These are phyloP conservation scores for Microchrysa polita DNA, from an alignment of 2,888 invertebrate species.

Conservation along the genomic window DNA sequence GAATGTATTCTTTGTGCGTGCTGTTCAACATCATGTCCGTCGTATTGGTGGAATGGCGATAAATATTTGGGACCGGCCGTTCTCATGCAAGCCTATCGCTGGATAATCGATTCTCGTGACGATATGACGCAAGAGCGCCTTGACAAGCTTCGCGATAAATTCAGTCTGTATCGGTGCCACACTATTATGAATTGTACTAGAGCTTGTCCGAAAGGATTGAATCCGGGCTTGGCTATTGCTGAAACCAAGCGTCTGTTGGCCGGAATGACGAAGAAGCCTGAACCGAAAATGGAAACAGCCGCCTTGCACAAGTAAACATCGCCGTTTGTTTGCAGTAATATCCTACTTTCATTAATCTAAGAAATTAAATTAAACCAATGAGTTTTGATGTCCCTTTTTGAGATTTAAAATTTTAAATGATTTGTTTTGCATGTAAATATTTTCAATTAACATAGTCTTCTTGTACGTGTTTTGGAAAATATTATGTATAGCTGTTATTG, in stretches of 20 bases:
- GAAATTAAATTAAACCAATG: too few species aligned
- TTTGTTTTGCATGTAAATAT: too few species aligned
- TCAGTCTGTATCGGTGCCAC: conserved; percentile 94
- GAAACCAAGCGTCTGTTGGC: conserved; percentile 94
- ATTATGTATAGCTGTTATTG: too few species aligned
- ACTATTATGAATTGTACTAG: conserved; percentile 97
- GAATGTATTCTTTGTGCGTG: conserved; percentile 98
- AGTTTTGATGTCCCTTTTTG: too few species aligned
- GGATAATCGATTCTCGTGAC: conserved; percentile 97
- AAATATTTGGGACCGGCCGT: conserved; percentile 98
- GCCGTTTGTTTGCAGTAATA: too few species aligned
- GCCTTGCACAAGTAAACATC: conserved; percentile 66
- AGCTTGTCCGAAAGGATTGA: conserved; percentile 96
- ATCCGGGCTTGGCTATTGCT: conserved; percentile 94
- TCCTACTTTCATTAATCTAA: too few species aligned
- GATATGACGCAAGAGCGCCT: conserved; percentile 81
- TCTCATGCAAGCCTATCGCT: conserved; percentile 98
- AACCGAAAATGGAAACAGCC: conserved; percentile 77
- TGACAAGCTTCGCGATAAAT: conserved; percentile 85
- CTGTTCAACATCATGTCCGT: conserved; percentile 96
- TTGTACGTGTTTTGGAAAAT: too few species aligned
- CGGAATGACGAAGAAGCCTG: conserved; percentile 81
- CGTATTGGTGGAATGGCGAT: conserved; percentile 99
- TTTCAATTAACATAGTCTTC: too few species aligned
- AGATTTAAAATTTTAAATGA: too few species aligned